Percentiles rank a stretch among this genome's conserved stretches.
These are phyloP conservation scores for Galendromus occidentalis DNA, from an alignment of 1,140 invertebrate species.

Conservation along the genomic window DNA sequence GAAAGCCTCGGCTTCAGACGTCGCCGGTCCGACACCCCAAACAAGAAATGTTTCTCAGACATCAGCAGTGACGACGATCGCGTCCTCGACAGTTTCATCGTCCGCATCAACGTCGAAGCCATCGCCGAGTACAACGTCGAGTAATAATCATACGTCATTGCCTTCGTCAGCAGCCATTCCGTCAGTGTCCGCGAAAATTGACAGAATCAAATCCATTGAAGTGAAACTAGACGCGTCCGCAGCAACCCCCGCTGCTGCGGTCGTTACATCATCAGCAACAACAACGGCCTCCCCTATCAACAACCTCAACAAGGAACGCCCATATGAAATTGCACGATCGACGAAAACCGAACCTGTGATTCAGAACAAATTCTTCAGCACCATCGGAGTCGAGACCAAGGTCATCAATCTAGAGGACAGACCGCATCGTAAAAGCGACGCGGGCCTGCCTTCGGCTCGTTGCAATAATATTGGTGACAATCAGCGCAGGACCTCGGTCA, in stretches of 20 bases:
- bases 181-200: no score
- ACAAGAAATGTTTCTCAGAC: neutral
- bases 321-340: neutral
- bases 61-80: neutral
- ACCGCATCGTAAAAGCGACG: slow-evolving; percentile 11
- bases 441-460: neutral
- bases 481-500: neutral
- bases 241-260: neutral
- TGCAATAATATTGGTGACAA: slow-evolving; percentile 5
- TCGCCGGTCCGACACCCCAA: neutral
- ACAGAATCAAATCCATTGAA: no score
- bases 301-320: slow-evolving; percentile 2
- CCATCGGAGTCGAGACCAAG: slow-evolving; percentile 3
- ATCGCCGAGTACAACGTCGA: neutral
- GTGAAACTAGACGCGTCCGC: neutral
- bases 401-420: slow-evolving; percentile 8
- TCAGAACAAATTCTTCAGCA: slow-evolving; percentile 10
- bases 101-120: neutral
- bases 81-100: neutral
- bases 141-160: neutral
- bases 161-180: neutral
- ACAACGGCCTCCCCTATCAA: neutral
- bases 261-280: neutral
- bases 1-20: neutral
- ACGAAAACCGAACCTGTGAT: neutral